Percentiles rank a stretch among this genome's conserved stretches.
phyloP scores from a whole-genome alignment of 1,140 invertebrate genomes.

The Idris sp. region DNA sequence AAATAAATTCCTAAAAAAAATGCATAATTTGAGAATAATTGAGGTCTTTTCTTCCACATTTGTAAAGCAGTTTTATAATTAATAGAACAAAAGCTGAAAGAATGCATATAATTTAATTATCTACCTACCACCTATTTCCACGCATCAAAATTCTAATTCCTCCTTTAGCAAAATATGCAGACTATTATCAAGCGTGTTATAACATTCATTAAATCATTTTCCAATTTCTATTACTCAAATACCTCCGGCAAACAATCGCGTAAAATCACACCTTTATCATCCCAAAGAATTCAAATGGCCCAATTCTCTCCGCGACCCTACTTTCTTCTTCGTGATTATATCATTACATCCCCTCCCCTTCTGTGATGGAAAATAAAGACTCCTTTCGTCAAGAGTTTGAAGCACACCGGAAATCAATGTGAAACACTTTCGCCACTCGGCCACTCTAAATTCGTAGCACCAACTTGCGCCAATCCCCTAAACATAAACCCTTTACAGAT shows the following conservation, averaged over 20 bases:
- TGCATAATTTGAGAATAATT: too few relatives aligned
- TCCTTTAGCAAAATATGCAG: slow-evolving; percentile 10
- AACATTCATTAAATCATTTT: slow-evolving; percentile 26
- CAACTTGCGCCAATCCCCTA: slow-evolving; percentile 10
- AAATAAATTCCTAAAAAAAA: too few relatives aligned
- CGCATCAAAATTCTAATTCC: slow-evolving; percentile 13
- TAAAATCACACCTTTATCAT: slow-evolving; percentile 28
- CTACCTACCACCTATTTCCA: too few relatives aligned
- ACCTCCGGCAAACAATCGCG: slow-evolving; percentile 13
- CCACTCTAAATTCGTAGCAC: slow-evolving; percentile 36
- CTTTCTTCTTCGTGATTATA: slow-evolving; percentile 8
- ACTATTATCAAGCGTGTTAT: slow-evolving; percentile 6
- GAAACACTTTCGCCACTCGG: slow-evolving; percentile 25
- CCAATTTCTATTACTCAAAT: slow-evolving; percentile 19
- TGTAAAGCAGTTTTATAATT: too few relatives aligned
- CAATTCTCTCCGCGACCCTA: neutral
- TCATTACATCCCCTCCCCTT: too few relatives aligned
- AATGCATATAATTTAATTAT: too few relatives aligned
- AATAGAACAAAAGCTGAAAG: too few relatives aligned
- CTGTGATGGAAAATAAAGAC: slow-evolving; percentile 22
- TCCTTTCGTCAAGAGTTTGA: slow-evolving; percentile 11
- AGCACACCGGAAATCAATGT: slow-evolving; percentile 26
- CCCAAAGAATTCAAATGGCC: slow-evolving; percentile 29
- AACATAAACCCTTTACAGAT: slow-evolving; percentile 20
- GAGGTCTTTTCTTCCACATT: too few relatives aligned